Evolutionary conservation across 2,797 vertebrate species (phyloP).

Genomic region (Heterohyrax brucei): DNA sequence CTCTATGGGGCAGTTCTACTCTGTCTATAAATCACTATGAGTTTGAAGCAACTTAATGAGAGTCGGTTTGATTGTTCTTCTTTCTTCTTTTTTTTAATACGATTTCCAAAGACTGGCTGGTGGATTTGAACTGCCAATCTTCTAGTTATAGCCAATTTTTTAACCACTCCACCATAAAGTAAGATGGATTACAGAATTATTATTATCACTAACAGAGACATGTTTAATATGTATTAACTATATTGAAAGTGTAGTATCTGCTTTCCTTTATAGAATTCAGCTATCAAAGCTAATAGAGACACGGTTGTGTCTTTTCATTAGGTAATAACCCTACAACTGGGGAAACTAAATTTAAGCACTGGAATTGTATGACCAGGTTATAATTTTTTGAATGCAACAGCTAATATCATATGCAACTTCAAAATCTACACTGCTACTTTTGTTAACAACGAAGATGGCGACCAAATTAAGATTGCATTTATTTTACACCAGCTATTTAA

Average conservation of each 20-base stretch:
- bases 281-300: background rate
- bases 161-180: too few species aligned
- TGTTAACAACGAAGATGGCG: background rate
- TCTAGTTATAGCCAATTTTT: too few species aligned
- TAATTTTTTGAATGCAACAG: background rate
- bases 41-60: too few species aligned
- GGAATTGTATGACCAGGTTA: background rate
- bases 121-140: too few species aligned
- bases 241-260: background rate
- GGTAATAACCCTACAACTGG: background rate
- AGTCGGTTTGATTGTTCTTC: too few species aligned
- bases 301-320: background rate
- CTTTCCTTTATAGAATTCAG: background rate
- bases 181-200: background rate
- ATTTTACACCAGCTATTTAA: background rate
- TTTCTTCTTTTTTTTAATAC: too few species aligned
- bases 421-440: background rate
- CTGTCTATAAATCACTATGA: too few species aligned
- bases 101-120: too few species aligned
- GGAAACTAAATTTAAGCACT: background rate
- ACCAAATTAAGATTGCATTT: constrained; percentile 31
- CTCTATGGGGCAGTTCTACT: too few species aligned
- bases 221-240: background rate
- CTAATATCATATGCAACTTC: background rate
- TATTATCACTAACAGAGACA: background rate